phyloP scores from a whole-genome alignment of 2,888 invertebrate genomes.

The Disparrhopalites patrizii region DNA sequence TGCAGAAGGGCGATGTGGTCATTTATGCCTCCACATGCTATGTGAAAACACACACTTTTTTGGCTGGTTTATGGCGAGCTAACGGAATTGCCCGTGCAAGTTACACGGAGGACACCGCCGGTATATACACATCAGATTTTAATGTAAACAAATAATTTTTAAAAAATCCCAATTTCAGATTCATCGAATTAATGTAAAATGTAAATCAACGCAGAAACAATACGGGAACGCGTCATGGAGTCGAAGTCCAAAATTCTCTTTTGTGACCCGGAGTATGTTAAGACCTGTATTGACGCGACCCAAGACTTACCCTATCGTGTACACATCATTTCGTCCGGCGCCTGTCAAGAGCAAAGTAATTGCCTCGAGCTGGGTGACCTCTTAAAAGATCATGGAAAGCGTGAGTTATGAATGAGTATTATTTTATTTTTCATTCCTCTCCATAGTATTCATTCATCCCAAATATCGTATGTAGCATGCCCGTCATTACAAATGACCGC shows the following conservation, averaged over 20 bases:
- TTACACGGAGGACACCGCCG: background rate
- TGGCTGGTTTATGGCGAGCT: background rate
- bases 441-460: no score
- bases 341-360: no score
- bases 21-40: background rate
- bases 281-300: background rate
- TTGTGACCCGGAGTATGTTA: background rate
- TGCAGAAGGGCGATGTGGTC: background rate
- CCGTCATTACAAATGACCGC: constrained; percentile 21
- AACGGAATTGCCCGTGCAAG: background rate
- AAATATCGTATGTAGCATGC: background rate
- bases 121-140: no score
- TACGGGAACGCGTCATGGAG: background rate
- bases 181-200: no score
- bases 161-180: no score
- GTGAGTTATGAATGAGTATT: no score
- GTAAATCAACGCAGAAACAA: no score
- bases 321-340: background rate
- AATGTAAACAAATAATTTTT: no score
- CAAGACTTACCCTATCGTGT: background rate
- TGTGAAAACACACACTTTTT: background rate
- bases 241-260: background rate
- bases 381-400: background rate
- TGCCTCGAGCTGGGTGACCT: background rate
- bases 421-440: no score